phyloP scores from a whole-genome alignment of 1,140 invertebrate species.

The Teleogryllus occipitalis region DNA sequence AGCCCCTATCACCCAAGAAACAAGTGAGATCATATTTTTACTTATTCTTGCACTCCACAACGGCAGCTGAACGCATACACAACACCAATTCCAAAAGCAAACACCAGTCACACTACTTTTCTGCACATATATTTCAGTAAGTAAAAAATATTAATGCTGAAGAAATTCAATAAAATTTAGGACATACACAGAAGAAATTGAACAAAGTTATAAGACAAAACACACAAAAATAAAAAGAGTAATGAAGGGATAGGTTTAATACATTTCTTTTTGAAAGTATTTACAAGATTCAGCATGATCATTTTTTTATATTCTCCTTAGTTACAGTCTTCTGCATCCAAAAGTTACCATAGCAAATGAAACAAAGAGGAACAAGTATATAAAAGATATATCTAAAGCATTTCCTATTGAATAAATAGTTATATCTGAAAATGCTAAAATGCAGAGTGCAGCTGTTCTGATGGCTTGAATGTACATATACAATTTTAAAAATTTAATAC shows the following conservation, averaged over 20 bases:
- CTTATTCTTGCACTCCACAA: too few relatives aligned
- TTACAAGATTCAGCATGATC: too few relatives aligned
- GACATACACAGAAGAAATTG: too few relatives aligned
- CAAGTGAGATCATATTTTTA: too few relatives aligned
- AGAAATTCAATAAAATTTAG: too few relatives aligned
- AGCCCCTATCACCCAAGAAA: too few relatives aligned
- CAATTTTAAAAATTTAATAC: not conserved
- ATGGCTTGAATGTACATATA: not conserved
- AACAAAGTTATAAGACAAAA: too few relatives aligned
- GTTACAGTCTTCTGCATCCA: not conserved
- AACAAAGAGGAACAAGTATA: not conserved
- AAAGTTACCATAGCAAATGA: not conserved
- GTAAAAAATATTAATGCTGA: too few relatives aligned
- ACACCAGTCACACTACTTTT: too few relatives aligned
- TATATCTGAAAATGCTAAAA: slow-evolving; percentile 2
- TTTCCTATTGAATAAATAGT: not conserved
- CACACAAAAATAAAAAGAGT: not conserved
- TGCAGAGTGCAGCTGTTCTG: not conserved
- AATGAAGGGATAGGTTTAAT: not conserved
- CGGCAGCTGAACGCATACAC: too few relatives aligned
- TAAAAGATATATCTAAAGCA: not conserved
- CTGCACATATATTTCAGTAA: too few relatives aligned
- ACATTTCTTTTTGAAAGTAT: not conserved
- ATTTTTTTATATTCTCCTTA: not conserved
- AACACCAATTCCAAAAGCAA: too few relatives aligned